phyloP scores from a whole-genome alignment of 2,113 vertebrate genomes.

The Engystomops pustulosus region DNA sequence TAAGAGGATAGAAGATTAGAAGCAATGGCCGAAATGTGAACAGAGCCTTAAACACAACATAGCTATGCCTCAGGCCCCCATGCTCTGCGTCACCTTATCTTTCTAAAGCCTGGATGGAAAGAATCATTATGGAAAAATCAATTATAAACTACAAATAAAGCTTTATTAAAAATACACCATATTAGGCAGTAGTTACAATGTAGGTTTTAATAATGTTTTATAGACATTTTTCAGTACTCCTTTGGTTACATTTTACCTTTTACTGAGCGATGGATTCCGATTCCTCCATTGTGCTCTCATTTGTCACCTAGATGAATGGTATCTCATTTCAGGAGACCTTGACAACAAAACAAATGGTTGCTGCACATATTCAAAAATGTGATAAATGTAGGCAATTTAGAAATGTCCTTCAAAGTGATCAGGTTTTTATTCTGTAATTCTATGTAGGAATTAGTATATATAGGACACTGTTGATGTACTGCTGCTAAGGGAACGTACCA shows the following conservation, averaged over 20 bases:
- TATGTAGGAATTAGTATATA: background rate
- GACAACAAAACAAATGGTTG: background rate
- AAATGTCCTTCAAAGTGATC: constrained; percentile 46
- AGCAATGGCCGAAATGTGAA: too few species aligned
- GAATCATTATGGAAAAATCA: background rate
- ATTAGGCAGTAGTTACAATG: too few species aligned
- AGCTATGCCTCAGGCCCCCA: too few species aligned
- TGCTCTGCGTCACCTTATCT: too few species aligned
- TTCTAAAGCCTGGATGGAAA: too few species aligned
- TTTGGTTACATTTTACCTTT: background rate
- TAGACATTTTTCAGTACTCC: background rate
- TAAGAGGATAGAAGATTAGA: too few species aligned
- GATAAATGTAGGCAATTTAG: background rate
- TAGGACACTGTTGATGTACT: background rate
- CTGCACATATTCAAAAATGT: background rate
- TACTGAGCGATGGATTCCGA: constrained; percentile 15
- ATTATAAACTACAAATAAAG: background rate
- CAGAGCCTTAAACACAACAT: too few species aligned
- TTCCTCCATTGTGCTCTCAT: background rate
- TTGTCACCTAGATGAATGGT: constrained; percentile 36
- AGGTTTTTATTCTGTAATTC: constrained; percentile 37
- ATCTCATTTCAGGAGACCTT: constrained; percentile 15
- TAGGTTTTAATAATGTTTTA: too few species aligned
- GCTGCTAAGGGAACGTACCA: background rate
- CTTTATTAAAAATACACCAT: background rate